Conservation (phyloP, 1,140 invertebrate genomes). For the Pachyrhynchus sulphureomaculatus region DNA sequence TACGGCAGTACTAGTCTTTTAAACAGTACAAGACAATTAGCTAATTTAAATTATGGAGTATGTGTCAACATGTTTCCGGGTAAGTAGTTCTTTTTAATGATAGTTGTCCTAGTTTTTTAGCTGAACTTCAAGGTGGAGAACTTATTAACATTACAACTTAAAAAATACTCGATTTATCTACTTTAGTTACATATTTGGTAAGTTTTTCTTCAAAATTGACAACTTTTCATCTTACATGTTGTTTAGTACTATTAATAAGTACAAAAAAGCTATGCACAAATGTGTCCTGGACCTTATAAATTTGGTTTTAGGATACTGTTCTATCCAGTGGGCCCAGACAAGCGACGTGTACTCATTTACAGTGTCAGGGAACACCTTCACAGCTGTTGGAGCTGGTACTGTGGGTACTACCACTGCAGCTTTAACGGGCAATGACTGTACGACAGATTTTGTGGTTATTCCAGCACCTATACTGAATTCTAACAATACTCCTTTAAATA, state of each 20-base stretch:
- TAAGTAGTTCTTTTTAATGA: background rate
- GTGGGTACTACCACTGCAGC: constrained; percentile 57
- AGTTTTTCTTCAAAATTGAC: too few relatives aligned
- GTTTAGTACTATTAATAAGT: too few relatives aligned
- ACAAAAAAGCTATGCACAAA: too few relatives aligned
- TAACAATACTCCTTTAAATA: constrained; percentile 45
- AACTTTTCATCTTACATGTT: too few relatives aligned
- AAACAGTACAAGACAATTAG: constrained; percentile 67
- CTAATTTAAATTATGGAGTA: constrained; percentile 73
- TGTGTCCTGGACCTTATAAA: too few relatives aligned
- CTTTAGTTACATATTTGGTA: too few relatives aligned
- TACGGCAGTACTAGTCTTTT: constrained; percentile 58
- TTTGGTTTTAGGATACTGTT: constrained; percentile 64
- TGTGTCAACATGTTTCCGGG: constrained; percentile 68
- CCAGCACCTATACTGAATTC: constrained; percentile 58
- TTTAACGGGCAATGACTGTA: constrained; percentile 60
- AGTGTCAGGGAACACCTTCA: constrained; percentile 60
- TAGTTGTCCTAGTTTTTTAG: background rate
- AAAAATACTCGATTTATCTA: too few relatives aligned
- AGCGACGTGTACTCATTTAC: constrained; percentile 67
- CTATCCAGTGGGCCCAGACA: constrained; percentile 61
- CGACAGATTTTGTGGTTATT: constrained; percentile 73
- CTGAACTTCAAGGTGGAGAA: background rate
- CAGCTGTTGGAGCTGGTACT: constrained; percentile 53
- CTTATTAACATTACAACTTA: background rate